These are phyloP conservation scores for Dryobates pubescens DNA, from an alignment of 2,797 vertebrate genomes.

Conservation along the genomic window DNA sequence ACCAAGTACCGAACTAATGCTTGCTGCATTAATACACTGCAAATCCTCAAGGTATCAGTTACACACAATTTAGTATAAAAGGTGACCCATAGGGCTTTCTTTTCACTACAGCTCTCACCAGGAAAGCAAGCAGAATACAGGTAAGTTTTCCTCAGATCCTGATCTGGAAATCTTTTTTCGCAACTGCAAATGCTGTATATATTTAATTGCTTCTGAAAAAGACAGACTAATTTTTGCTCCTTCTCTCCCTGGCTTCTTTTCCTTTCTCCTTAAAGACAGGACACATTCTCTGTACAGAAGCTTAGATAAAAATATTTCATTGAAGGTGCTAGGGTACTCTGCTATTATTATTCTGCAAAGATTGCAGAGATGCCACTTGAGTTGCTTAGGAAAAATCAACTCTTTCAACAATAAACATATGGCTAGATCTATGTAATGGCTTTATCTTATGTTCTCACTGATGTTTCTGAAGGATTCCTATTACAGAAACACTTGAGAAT, in stretches of 20 bases:
- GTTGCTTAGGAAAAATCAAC: not conserved
- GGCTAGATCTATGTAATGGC: not conserved
- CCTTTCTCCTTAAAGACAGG: not conserved
- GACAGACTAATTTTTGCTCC: not conserved
- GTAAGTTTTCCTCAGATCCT: constrained; percentile 51
- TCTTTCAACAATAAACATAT: not conserved
- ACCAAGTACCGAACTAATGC: constrained; percentile 57
- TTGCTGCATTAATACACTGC: constrained; percentile 65
- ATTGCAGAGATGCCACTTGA: not conserved
- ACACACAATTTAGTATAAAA: constrained; percentile 78
- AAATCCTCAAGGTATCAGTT: constrained; percentile 78
- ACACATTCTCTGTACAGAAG: not conserved
- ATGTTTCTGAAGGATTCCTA: not conserved
- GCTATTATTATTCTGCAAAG: not conserved
- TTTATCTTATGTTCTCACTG: not conserved
- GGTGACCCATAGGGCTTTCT: constrained; percentile 1
- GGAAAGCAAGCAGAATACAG: constrained; percentile 41
- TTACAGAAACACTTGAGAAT: not conserved
- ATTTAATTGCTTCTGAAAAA: constrained; percentile 17
- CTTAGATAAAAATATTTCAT: not conserved
- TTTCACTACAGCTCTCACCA: constrained; percentile 32
- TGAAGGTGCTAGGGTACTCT: not conserved
- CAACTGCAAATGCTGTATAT: not conserved
- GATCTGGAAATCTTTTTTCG: not conserved
- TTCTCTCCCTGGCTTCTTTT: not conserved